phyloP scores from a whole-genome alignment of 2,797 vertebrate genomes.

The Megaceryle alcyon region DNA sequence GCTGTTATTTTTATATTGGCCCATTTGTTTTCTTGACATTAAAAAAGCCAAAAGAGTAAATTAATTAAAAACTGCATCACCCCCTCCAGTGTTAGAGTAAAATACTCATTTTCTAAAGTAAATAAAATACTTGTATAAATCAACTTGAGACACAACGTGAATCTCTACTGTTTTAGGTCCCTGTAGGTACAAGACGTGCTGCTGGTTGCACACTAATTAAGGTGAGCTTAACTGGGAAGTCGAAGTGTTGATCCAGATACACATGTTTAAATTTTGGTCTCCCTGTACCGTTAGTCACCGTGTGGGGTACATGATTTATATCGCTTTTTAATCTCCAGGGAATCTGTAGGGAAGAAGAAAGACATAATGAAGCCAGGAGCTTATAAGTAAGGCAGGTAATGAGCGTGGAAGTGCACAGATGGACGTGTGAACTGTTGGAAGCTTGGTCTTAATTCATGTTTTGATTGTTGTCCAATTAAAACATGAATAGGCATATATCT shows the following conservation, averaged over 20 bases:
- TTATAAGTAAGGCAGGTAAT: neutral
- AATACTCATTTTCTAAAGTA: conserved; percentile 19
- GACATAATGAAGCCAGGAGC: neutral
- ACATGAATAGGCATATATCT: neutral
- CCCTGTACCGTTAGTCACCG: neutral
- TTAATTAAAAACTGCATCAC: conserved; percentile 36
- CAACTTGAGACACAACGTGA: neutral
- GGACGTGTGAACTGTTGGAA: neutral
- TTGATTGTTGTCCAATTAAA: neutral
- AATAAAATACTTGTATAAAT: conserved; percentile 23
- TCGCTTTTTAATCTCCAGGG: neutral
- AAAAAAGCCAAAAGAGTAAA: conserved; percentile 28
- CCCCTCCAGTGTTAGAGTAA: neutral
- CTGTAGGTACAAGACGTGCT: neutral
- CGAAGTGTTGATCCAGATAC: neutral
- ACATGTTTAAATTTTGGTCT: neutral
- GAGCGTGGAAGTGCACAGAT: neutral
- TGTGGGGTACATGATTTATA: neutral
- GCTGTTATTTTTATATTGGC: conserved; percentile 45
- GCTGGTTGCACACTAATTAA: neutral
- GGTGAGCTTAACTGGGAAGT: neutral
- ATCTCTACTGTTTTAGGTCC: neutral
- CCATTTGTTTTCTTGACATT: conserved; percentile 58
- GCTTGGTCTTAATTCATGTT: neutral
- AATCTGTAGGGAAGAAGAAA: neutral